Conservation (phyloP, 2,888 invertebrate species). For the Scaptomyza caliginosa region DNA sequence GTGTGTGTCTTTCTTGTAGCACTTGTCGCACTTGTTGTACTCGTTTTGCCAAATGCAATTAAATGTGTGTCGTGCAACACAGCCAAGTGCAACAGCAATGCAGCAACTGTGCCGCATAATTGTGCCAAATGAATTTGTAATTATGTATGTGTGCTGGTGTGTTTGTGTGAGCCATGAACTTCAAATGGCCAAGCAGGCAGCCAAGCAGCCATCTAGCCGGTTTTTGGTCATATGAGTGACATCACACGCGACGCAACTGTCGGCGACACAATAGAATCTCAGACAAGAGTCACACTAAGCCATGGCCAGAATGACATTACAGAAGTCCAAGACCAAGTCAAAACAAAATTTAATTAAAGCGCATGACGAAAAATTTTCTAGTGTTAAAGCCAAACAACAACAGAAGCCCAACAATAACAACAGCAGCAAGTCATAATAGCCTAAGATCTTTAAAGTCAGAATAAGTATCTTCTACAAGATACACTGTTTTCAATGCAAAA, state of each 20-base stretch:
- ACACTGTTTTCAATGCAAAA: not conserved
- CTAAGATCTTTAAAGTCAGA: not conserved
- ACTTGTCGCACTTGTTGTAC: conserved; percentile 64
- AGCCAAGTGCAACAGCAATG: conserved; percentile 21
- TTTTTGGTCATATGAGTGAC: conserved; percentile 68
- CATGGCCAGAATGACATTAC: conserved; percentile 62
- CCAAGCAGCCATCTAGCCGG: conserved; percentile 30
- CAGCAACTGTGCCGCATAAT: conserved; percentile 73
- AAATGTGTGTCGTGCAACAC: conserved; percentile 65
- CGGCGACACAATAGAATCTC: conserved; percentile 34
- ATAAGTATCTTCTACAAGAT: not conserved
- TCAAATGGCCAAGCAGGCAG: conserved; percentile 42
- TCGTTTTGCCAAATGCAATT: conserved; percentile 76
- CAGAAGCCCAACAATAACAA: not conserved
- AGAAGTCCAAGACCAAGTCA: conserved; percentile 40
- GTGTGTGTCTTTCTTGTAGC: not conserved
- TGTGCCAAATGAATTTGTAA: conserved; percentile 80
- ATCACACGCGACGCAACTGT: conserved; percentile 63
- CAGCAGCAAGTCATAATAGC: not conserved
- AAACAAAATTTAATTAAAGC: conserved; percentile 77
- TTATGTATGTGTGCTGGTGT: conserved; percentile 55
- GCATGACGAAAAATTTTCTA: conserved; percentile 64
- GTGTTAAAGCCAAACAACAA: conserved; percentile 6
- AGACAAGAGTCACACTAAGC: conserved; percentile 14
- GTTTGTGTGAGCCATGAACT: conserved; percentile 64